These are phyloP conservation scores for Asbolus verrucosus DNA, from an alignment of 1,140 invertebrate genomes.

Conservation along the genomic window DNA sequence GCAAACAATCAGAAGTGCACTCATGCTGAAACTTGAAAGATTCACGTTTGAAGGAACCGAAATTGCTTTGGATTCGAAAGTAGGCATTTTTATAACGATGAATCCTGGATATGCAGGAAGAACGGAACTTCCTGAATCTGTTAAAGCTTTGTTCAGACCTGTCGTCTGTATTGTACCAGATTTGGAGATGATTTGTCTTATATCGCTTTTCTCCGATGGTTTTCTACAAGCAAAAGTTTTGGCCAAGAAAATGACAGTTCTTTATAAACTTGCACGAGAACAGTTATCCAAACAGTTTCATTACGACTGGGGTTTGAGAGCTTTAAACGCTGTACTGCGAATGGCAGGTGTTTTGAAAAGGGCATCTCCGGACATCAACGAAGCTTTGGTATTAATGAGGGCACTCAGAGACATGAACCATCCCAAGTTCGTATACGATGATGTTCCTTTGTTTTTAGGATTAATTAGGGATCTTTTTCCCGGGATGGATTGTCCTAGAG, in stretches of 20 bases:
- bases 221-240: conserved; percentile 87
- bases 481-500: conserved; percentile 85
- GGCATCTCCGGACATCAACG: conserved; percentile 78
- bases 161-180: conserved; percentile 92
- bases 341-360: conserved; percentile 90
- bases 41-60: conserved; percentile 90
- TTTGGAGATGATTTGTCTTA: conserved; percentile 89
- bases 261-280: conserved; percentile 86
- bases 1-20: conserved; percentile 86
- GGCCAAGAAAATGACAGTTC: conserved; percentile 93
- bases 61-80: conserved; percentile 83
- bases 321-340: conserved; percentile 87
- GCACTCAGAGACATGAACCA: conserved; percentile 92
- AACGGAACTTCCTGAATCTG: conserved; percentile 90
- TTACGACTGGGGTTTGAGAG: conserved; percentile 93
- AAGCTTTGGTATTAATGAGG: conserved; percentile 89
- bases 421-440: conserved; percentile 92
- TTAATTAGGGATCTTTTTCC: conserved; percentile 91
- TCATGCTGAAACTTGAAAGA: conserved; percentile 77
- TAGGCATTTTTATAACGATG: conserved; percentile 95
- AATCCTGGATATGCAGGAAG: conserved; percentile 92
- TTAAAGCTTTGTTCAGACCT: conserved; percentile 90
- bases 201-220: conserved; percentile 92
- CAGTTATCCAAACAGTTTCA: conserved; percentile 93
- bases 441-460: conserved; percentile 89